Base-by-base conservation (phyloP, 2,888 invertebrate species). In the Acleris literana region DNA sequence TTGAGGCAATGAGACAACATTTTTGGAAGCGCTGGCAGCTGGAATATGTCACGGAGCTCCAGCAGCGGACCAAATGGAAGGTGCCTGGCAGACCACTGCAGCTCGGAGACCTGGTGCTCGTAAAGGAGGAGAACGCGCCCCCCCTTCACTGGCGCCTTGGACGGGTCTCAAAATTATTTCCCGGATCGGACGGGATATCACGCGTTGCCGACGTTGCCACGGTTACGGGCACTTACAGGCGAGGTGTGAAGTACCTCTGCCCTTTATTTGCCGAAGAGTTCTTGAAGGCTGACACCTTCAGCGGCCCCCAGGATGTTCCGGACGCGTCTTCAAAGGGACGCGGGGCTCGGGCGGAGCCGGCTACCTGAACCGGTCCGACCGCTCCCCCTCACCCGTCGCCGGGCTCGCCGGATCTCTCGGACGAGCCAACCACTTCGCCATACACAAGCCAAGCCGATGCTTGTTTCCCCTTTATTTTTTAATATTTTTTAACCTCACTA, bases 11-110 rank as follows among this genome's bases (percentile, higher is more conserved):
- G 16, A 11, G 13, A 4, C 58, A 58, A 16, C 33, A 22, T 5
- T 58, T 58, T 22, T 58, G 58, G 58, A 46, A 48, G 13, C 44
- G 58, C 16, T 58, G 58, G 58, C 20, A 44, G 25, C 11, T 58
- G 11, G 58, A 58, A 16, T 58, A 58, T 16, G 5, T 58, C 5
- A 25, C 22, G 11, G 33, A 22, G 44, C 43, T 58, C 5, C 58
- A 58, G 29, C 29, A 29, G n/a, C 18, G 48, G 13, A 11, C 3
- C 0, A 58, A 58, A 22, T 58, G 58, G 49, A 20, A 11, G 4
- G 25, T 46, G 18, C 20, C 51, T 16, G 18, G 43, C 11, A 4
- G 5, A 20, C 22, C 43, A n/a, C 16, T 60, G 18, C 39, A 60
- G n/a, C 22, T 16, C 13, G 60, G 60, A 17, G 44, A 39, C 18